These are phyloP conservation scores for Scaptomyza flava DNA, from an alignment of 2,888 invertebrate genomes.

Conservation along the genomic window DNA sequence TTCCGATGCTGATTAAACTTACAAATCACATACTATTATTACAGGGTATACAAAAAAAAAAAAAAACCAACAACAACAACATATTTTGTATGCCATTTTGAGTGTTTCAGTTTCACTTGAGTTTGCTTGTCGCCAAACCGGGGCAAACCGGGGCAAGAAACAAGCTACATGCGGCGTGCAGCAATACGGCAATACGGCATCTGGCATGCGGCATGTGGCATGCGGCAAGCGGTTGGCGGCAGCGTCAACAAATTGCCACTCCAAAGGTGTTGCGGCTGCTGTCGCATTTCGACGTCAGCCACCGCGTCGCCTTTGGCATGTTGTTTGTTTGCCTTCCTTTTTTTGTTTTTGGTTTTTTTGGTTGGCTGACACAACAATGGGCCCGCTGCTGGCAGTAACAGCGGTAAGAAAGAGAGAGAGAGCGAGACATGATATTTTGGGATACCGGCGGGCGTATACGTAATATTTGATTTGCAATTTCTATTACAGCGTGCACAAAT, in stretches of 20 bases:
- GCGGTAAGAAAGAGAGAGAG: not conserved
- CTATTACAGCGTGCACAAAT: conserved; percentile 37
- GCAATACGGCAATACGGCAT: too few relatives aligned
- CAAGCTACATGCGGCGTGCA: conserved; percentile 17
- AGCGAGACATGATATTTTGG: too few relatives aligned
- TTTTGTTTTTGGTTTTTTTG: conserved; percentile 18
- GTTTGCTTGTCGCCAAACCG: conserved; percentile 71
- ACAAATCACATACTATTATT: too few relatives aligned
- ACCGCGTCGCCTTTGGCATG: conserved; percentile 49
- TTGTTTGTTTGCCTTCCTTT: conserved; percentile 45
- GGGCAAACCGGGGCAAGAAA: conserved; percentile 28
- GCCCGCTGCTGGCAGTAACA: conserved; percentile 33
- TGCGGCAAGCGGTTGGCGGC: conserved; percentile 39
- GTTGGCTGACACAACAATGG: conserved; percentile 76
- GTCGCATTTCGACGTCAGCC: conserved; percentile 44
- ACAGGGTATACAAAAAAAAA: conserved; percentile 4
- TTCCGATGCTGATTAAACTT: too few relatives aligned
- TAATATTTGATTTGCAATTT: conserved; percentile 74
- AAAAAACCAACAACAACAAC: conserved; percentile 19
- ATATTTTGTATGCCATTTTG: conserved; percentile 43
- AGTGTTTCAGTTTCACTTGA: conserved; percentile 30
- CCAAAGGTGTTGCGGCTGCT: conserved; percentile 75
- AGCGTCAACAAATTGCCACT: conserved; percentile 77
- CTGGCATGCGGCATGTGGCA: conserved; percentile 35
- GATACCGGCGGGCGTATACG: conserved; percentile 63